These are phyloP conservation scores for Agelaius phoeniceus DNA, from an alignment of 2,113 vertebrate species.

Conservation along the genomic window DNA sequence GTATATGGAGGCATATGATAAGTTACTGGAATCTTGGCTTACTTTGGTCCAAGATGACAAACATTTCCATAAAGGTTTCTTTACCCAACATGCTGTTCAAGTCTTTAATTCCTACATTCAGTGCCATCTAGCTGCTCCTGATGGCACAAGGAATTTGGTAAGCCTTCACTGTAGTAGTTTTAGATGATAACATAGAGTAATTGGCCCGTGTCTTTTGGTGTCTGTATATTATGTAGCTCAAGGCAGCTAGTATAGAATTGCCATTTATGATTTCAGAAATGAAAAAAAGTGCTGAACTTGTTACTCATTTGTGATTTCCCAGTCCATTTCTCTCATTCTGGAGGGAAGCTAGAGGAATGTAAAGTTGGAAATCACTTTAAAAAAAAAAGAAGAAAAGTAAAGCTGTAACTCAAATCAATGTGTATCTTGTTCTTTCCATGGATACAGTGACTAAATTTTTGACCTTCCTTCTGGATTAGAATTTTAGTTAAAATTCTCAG, in stretches of 20 bases:
- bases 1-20: constrained; percentile 99
- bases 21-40: constrained; percentile 96
- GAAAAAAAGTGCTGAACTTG: background rate
- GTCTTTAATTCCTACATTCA: constrained; percentile 99
- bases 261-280: background rate
- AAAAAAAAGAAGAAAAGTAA: background rate
- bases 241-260: background rate
- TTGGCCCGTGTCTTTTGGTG: background rate
- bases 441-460: background rate
- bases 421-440: background rate
- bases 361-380: background rate
- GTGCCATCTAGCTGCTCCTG: constrained; percentile 96
- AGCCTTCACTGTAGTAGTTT: constrained; percentile 48
- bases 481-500: background rate
- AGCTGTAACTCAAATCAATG: background rate
- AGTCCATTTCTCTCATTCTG: background rate
- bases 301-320: background rate
- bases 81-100: constrained; percentile 95
- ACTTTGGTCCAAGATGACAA: constrained; percentile 96
- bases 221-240: background rate
- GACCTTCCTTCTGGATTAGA: background rate
- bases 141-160: constrained; percentile 98
- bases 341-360: background rate
- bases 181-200: background rate
- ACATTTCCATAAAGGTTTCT: constrained; percentile 96